Conservation (phyloP, 2,113 vertebrate species). For the Pachypanchax playfairii region DNA sequence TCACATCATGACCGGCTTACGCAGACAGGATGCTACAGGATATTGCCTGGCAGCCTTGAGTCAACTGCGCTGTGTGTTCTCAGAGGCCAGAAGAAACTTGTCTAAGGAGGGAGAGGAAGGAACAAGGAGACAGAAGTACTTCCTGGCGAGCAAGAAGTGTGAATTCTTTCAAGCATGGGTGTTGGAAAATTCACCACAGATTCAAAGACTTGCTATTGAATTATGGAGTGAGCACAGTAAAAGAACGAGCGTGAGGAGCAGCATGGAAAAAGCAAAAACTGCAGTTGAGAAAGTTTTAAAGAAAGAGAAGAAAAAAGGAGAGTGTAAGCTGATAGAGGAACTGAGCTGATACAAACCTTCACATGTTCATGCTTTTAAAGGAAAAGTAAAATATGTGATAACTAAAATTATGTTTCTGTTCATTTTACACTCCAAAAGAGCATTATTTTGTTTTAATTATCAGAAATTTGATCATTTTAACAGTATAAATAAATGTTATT, state of each 20-base stretch:
- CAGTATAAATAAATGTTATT: neutral
- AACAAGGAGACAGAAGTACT: constrained; percentile 64
- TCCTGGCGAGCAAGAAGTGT: constrained; percentile 85
- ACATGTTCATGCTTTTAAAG: constrained; percentile 10
- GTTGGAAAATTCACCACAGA: constrained; percentile 67
- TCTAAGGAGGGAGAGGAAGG: constrained; percentile 57
- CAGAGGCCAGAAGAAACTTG: constrained; percentile 60
- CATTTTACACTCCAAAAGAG: neutral
- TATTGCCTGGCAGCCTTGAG: constrained; percentile 83
- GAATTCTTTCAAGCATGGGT: constrained; percentile 87
- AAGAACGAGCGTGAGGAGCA: constrained; percentile 53
- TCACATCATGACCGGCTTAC: constrained; percentile 80
- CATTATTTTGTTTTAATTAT: neutral
- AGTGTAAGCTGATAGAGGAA: constrained; percentile 81
- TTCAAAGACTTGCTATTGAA: constrained; percentile 71
- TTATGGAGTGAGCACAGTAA: constrained; percentile 73
- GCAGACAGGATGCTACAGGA: constrained; percentile 41
- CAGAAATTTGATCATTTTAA: neutral
- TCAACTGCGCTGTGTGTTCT: constrained; percentile 74
- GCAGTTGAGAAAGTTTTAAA: constrained; percentile 77
- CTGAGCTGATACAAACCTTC: constrained; percentile 53
- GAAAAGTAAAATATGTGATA: no score
- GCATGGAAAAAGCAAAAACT: constrained; percentile 74
- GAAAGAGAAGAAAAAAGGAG: constrained; percentile 67
- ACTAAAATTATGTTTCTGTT: neutral